Conservation (phyloP, 2,797 vertebrate species). For the Channallabes apus region DNA sequence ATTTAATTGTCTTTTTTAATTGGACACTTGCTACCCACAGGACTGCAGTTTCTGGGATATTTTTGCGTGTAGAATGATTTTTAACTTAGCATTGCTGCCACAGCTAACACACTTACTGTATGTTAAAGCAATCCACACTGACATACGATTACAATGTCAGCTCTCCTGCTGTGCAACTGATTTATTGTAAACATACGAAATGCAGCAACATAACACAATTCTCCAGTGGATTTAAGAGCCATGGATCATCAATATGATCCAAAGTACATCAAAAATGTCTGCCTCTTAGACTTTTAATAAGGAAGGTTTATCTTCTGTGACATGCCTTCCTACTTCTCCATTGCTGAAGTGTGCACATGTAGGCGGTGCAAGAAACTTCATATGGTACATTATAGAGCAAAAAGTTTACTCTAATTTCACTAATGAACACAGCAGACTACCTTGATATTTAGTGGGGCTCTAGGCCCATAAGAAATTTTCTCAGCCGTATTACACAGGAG, state of each 20-base stretch:
- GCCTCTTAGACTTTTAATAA: background rate
- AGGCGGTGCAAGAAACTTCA: background rate
- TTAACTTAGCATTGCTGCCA: background rate
- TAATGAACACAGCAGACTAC: conserved; percentile 2
- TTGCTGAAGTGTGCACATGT: background rate
- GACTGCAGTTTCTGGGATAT: background rate
- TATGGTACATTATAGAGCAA: background rate
- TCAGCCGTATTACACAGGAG: conserved; percentile 8
- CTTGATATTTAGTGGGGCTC: background rate
- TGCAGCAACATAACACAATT: background rate
- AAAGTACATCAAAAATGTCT: background rate
- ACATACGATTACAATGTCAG: background rate
- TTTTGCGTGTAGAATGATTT: background rate
- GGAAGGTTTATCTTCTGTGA: background rate
- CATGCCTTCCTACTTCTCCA: background rate
- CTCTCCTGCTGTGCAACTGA: background rate
- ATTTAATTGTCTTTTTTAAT: background rate
- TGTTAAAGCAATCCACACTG: background rate
- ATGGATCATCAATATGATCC: background rate
- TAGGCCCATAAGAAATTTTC: background rate
- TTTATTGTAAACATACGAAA: background rate
- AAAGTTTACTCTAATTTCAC: background rate
- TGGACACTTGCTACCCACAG: background rate
- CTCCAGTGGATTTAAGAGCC: background rate
- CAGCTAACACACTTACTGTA: background rate